Conservation (phyloP, 2,888 invertebrate genomes). For the Lasioglossum pauxillum region DNA sequence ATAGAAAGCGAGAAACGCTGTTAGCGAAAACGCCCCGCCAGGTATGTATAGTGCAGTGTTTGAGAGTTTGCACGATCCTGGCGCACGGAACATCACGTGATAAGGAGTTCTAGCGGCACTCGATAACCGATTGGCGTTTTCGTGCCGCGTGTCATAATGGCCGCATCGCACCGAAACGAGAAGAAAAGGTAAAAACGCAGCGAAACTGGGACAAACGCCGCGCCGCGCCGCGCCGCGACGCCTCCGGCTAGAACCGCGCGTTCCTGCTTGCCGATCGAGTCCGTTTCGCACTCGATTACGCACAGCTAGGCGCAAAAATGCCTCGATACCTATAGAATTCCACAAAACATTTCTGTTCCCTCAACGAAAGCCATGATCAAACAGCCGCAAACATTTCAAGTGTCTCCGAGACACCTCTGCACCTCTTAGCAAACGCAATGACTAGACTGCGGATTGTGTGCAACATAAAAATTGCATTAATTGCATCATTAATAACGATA, state of each 20-base stretch:
- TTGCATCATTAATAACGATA: no score
- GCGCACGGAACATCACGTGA: conserved; percentile 35
- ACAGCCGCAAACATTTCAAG: background rate
- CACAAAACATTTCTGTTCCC: background rate
- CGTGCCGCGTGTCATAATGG: conserved; percentile 30
- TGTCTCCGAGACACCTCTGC: background rate
- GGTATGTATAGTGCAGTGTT: background rate
- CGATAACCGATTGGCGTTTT: conserved; percentile 24
- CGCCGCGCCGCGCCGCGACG: background rate
- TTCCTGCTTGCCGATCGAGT: conserved; percentile 3
- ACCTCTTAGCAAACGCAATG: no score
- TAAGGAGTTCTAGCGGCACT: conserved; percentile 25
- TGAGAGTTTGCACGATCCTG: conserved; percentile 25
- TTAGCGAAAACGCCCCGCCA: conserved; percentile 24
- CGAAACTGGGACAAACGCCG: conserved; percentile 30
- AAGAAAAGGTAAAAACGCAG: background rate
- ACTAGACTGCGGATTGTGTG: no score
- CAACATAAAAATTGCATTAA: no score
- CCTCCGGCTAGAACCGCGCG: conserved; percentile 10
- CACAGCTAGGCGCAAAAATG: background rate
- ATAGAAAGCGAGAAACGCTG: conserved; percentile 46
- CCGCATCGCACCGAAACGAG: conserved; percentile 10
- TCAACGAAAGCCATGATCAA: background rate
- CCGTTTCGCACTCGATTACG: conserved; percentile 33
- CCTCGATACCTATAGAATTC: background rate